Evolutionary conservation across 1,140 invertebrate species (phyloP).

Genomic region (Papilio polytes): DNA sequence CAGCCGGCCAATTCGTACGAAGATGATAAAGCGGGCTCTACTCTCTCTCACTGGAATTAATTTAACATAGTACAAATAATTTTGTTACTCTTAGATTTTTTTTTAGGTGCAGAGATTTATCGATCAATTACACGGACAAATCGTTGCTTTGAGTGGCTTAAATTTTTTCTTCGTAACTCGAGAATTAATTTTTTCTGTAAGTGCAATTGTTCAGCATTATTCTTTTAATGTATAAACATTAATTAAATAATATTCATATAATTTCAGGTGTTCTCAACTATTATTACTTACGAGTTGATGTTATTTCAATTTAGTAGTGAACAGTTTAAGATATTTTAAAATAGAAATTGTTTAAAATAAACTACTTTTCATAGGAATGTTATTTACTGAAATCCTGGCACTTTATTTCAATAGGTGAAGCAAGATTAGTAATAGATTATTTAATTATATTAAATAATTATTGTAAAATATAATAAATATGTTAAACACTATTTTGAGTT

Average conservation of each 20-base stretch:
- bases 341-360: not conserved
- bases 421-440: no score
- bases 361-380: no score
- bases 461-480: no score
- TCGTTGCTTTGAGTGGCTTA: constrained; percentile 85
- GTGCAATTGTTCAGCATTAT: constrained; percentile 36
- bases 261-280: constrained; percentile 87
- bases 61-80: not conserved
- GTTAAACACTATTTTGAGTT: no score
- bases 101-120: constrained; percentile 85
- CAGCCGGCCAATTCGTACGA: no score
- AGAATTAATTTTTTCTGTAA: constrained; percentile 85
- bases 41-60: no score
- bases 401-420: no score
- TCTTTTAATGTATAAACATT: not conserved
- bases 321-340: not conserved
- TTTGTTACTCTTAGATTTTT: not conserved
- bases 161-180: constrained; percentile 86
- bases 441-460: no score
- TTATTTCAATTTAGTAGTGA: constrained; percentile 85
- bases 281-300: constrained; percentile 89
- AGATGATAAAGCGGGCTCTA: no score
- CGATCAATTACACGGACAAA: constrained; percentile 84
- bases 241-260: constrained; percentile 13
- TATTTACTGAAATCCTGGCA: no score